Base-by-base conservation (phyloP, 2,888 invertebrate species). In the Chrysolina oricalcia region DNA sequence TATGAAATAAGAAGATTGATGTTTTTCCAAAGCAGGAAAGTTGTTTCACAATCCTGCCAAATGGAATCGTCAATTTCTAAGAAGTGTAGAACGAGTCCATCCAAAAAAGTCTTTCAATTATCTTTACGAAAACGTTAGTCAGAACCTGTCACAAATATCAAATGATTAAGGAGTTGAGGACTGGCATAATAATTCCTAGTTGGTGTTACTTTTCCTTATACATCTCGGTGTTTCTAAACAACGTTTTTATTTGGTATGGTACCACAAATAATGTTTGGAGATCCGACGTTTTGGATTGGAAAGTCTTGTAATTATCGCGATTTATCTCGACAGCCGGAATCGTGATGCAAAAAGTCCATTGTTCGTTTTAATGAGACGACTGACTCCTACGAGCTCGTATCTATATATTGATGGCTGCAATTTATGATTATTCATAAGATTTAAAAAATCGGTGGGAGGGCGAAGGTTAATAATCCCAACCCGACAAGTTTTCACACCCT, bases 401-500 rank as follows among this genome's bases (percentile, higher is more conserved):
- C 70, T 76, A 56, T 70, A 72, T 73, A 83, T 81, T 80, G 81
- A 82, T 81, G 80, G 79, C 78, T 78, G 78, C 78, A 80, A 82
- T 83, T 83, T 82, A 82, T 82, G 83, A 82, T 83, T 82, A 82
- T 83, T 83, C 83, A 83, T 84, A 82, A 80, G 80, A 72, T 74
- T 62, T 78, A 78, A 72, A 72, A 50, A 69, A 56, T 48, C 48
- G 21, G 72, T 80, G 78, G 81, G 80, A 82, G 81, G 81, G 80
- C 81, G 82, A 81, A 83, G 85, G 85, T 83, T 83, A 84, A 84
- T 81, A 82, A 83, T 84, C 85, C 81, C 81, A 80, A 82, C 82
- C 83, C 79, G 81, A 81, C 83, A 77, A 83, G 84, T 84, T 84
- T 82, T 81, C 83, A 80, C 81, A 48, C 81, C 81, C 82, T 81